phyloP scores from a whole-genome alignment of 2,113 vertebrate species.

The Lamprologus sp. region DNA sequence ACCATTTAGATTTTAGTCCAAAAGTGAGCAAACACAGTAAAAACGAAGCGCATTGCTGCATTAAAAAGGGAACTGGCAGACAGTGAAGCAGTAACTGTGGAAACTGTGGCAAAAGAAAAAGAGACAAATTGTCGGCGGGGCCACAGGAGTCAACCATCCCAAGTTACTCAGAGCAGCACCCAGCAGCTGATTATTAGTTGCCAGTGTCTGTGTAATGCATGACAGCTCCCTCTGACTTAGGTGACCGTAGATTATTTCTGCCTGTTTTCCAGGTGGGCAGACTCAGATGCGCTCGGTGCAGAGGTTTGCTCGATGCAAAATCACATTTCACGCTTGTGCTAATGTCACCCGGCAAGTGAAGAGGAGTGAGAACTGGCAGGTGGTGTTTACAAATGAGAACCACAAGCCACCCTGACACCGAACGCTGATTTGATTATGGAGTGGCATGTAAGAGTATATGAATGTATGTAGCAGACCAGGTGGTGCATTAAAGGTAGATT shows the following conservation, averaged over 20 bases:
- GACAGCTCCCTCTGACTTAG: slow-evolving; percentile 22
- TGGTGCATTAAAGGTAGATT: slow-evolving; percentile 24
- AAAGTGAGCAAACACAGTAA: neutral
- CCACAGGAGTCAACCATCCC: neutral
- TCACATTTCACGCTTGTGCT: slow-evolving; percentile 52
- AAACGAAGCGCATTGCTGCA: accelerated
- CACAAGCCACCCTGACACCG: slow-evolving; percentile 34
- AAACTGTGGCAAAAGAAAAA: neutral
- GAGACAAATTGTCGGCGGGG: neutral
- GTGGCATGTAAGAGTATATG: slow-evolving; percentile 27
- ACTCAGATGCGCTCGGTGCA: slow-evolving; percentile 25
- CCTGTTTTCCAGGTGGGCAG: slow-evolving; percentile 47
- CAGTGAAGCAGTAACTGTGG: neutral
- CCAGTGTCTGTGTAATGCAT: slow-evolving; percentile 10
- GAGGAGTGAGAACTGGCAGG: slow-evolving; percentile 47
- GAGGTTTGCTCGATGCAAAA: slow-evolving; percentile 47
- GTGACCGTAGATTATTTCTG: slow-evolving; percentile 48
- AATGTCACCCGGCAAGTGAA: slow-evolving; percentile 42
- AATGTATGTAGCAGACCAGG: slow-evolving; percentile 33
- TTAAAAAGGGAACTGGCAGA: neutral
- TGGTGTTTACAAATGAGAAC: slow-evolving; percentile 63
- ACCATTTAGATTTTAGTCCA: neutral
- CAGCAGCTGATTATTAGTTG: neutral
- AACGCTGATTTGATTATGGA: slow-evolving; percentile 57
- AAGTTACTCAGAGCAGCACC: neutral